Evolutionary conservation across 2,113 vertebrate genomes (phyloP).

Genomic region (Peromyscus polionotus): DNA sequence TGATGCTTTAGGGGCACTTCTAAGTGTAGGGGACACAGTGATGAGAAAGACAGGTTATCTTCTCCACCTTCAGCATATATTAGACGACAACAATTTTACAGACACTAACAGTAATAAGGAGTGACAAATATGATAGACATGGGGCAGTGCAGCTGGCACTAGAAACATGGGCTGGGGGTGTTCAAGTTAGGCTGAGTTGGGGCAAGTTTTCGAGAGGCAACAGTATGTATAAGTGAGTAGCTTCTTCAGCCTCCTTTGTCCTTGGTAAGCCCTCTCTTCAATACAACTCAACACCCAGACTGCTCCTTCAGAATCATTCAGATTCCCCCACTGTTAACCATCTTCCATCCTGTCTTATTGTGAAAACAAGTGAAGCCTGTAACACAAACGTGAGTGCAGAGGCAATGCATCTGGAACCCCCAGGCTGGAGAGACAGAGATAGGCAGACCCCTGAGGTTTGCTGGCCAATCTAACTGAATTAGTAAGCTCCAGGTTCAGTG

Average conservation of each 20-base stretch:
- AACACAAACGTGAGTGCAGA: background rate
- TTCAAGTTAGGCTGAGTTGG: background rate
- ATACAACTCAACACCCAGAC: background rate
- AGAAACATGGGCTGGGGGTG: background rate
- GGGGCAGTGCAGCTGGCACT: background rate
- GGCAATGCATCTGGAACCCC: background rate
- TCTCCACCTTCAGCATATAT: slow-evolving; percentile 25
- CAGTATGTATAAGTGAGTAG: background rate
- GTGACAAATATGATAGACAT: background rate
- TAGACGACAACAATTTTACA: slow-evolving; percentile 35
- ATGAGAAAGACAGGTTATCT: background rate
- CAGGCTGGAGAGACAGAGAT: background rate
- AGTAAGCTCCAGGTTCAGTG: background rate
- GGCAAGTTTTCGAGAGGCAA: background rate
- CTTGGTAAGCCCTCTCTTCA: slow-evolving; percentile 16
- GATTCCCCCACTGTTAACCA: background rate
- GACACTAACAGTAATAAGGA: background rate
- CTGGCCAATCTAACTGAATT: background rate
- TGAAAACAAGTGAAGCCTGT: background rate
- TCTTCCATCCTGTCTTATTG: background rate
- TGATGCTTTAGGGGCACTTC: background rate
- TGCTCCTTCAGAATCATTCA: background rate
- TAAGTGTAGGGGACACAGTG: slow-evolving; percentile 8
- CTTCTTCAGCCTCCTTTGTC: background rate
- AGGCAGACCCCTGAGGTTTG: background rate